A percentile compares a stretch with the other conserved stretches of the same genome.
These are phyloP conservation scores for Enteromius anoplus DNA, from an alignment of 2,797 vertebrate species.

Conservation along the genomic window DNA sequence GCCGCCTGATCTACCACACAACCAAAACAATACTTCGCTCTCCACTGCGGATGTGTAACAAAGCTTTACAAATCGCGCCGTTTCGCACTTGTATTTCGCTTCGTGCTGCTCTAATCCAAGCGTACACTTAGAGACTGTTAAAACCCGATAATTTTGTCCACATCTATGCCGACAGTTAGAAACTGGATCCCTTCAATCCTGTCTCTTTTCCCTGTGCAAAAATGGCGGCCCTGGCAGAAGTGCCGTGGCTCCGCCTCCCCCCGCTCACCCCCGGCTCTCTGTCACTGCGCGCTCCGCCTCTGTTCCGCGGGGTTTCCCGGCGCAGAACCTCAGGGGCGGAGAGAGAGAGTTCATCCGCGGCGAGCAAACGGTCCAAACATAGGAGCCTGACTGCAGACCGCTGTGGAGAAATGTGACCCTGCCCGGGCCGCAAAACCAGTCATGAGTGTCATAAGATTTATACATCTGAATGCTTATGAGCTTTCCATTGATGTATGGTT, in stretches of 20 bases:
- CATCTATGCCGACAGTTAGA: constrained; percentile 79
- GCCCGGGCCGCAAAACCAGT: background rate
- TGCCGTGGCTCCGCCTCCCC: constrained; percentile 79
- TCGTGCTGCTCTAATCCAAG: constrained; percentile 45
- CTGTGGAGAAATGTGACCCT: background rate
- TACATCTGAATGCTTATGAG: background rate
- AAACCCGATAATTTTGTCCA: constrained; percentile 74
- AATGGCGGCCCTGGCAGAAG: constrained; percentile 95
- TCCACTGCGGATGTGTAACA: constrained; percentile 87
- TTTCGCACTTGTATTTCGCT: constrained; percentile 39
- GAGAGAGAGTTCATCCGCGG: constrained; percentile 56
- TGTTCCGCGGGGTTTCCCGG: constrained; percentile 85
- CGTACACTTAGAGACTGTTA: constrained; percentile 56
- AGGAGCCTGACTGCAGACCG: constrained; percentile 1
- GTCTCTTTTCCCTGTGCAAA: constrained; percentile 95
- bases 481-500: background rate
- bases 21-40: constrained; percentile 89
- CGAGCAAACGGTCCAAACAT: constrained; percentile 29
- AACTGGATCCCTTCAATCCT: constrained; percentile 85
- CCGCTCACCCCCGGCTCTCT: constrained; percentile 60
- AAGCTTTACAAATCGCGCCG: constrained; percentile 70
- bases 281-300: constrained; percentile 72
- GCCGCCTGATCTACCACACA: constrained; percentile 83
- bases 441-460: background rate
- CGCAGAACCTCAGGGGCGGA: constrained; percentile 85